Base-by-base conservation (phyloP, 2,888 invertebrate species). In the Sepioteuthis lessoniana region DNA sequence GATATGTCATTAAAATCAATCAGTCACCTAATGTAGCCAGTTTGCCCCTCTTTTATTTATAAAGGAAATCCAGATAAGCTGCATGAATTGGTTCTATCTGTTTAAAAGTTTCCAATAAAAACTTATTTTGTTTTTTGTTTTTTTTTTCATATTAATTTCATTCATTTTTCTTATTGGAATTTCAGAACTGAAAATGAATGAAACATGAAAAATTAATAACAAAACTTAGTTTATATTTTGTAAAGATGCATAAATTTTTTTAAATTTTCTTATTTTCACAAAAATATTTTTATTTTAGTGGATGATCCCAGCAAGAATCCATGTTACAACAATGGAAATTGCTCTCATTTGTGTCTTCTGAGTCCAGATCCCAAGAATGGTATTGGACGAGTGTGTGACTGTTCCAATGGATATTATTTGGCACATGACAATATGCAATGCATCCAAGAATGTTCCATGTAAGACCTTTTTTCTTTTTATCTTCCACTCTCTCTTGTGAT, bases 331-430 rank as follows among this genome's bases (percentile, higher is more conserved):
- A 98, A 98, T 93, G 97, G 97, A 19, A 97, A 98, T 96, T 99
- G 99, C 97, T 98, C 98, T 0, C 98, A 98, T 0, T 97, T 99
- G 94, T 99, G 99, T 97, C 97, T 99, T 95, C 97, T 99, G 94
- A 98, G 98, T 25, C 98, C 98, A 0, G 92, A 90, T 93, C 94
- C 55, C 90, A 92, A 93, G 46, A 91, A 94, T 5, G 95, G 96
- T 94, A 95, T 95, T 35, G 98, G 97, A 96, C 98, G 98, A 95
- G 97, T 97, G 46, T 99, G 99, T 97, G 98, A 98, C 0, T 99
- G 99, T 97, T 99, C 99, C 0, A 99, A 99, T 97, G 99, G 99
- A 96, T 99, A 98, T 97, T 97, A 99, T 94, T 95, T 97, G 31
- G 96, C 96, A 0, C 98, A 98, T 0, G 98, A 92, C 47, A 98